These are phyloP conservation scores for Ataeniobius toweri DNA, from an alignment of 2,797 vertebrate species.

Conservation along the genomic window DNA sequence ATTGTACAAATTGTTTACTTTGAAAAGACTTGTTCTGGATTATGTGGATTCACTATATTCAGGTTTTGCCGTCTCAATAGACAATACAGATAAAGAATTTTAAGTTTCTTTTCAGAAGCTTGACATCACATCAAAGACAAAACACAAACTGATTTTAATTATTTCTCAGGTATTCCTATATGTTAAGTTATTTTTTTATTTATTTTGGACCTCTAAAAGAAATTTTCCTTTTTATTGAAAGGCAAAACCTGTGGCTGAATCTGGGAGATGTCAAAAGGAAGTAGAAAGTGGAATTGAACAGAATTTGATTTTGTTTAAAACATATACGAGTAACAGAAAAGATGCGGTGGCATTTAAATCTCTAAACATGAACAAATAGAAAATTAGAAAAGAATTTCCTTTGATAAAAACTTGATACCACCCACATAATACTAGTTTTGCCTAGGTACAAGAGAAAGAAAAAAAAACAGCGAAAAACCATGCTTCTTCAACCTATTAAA, in stretches of 20 bases:
- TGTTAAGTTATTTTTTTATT: not conserved
- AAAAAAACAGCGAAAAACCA: not conserved
- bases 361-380: not conserved
- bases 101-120: not conserved
- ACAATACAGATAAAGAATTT: not conserved
- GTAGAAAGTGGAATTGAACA: not conserved
- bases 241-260: not conserved
- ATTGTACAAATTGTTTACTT: not conserved
- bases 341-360: not conserved
- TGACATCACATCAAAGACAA: not conserved
- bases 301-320: not conserved
- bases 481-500: slow-evolving; percentile 2
- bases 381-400: not conserved
- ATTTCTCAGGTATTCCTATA: not conserved
- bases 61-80: slow-evolving; percentile 9
- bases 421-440: not conserved
- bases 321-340: not conserved
- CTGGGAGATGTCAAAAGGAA: not conserved
- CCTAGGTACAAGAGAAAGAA: not conserved
- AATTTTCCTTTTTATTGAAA: slow-evolving; percentile 5
- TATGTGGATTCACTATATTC: not conserved
- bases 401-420: slow-evolving; percentile 1
- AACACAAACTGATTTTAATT: not conserved
- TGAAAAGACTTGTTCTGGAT: not conserved
- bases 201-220: not conserved